Evolutionary conservation across 2,113 vertebrate species (phyloP).

Genomic region (Daubentonia madagascariensis): DNA sequence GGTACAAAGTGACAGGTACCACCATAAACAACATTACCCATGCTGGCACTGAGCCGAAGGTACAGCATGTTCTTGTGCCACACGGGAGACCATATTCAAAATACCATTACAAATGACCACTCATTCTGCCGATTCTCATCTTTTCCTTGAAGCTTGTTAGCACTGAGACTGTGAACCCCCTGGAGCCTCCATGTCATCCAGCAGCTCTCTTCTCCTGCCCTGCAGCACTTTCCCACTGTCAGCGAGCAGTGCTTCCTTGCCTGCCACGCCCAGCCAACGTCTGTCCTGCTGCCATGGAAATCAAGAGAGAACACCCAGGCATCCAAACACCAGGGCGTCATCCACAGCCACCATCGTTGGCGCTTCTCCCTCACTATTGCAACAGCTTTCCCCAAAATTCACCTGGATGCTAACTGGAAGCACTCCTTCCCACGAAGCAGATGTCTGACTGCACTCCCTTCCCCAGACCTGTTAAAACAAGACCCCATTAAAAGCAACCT

Average conservation of each 20-base stretch:
- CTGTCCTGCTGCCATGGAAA: background rate
- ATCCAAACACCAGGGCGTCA: background rate
- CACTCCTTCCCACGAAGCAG: background rate
- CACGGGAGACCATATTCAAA: background rate
- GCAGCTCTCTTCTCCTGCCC: background rate
- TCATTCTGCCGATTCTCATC: background rate
- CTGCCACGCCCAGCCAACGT: background rate
- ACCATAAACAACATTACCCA: background rate
- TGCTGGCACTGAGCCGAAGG: background rate
- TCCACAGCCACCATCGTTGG: background rate
- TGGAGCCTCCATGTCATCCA: background rate
- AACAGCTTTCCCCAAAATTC: background rate
- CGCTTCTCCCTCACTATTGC: background rate
- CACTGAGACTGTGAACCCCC: background rate
- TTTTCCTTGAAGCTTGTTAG: background rate
- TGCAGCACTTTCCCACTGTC: background rate
- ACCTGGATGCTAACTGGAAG: background rate
- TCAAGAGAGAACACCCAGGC: background rate
- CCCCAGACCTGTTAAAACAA: background rate
- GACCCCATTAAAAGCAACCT: background rate
- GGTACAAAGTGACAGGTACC: background rate
- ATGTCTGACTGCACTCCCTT: background rate
- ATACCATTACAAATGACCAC: background rate
- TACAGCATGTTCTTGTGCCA: background rate
- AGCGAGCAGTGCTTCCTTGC: fast-evolving